A percentile compares a stretch with the other conserved stretches of the same genome.
These are phyloP conservation scores for Merops nubicus DNA, from an alignment of 2,113 vertebrate genomes.

Conservation along the genomic window DNA sequence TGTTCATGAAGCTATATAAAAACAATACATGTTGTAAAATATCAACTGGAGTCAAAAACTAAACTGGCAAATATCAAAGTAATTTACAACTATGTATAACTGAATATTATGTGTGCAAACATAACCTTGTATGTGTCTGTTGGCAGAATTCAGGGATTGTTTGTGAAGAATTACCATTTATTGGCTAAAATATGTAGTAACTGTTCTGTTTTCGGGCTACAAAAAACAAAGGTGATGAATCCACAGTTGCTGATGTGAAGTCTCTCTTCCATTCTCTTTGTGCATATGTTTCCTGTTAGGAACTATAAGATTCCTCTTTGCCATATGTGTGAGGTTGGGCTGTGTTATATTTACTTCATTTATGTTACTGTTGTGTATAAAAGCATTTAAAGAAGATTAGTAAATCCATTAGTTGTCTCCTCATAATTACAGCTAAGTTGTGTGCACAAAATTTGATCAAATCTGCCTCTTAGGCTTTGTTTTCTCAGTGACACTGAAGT, in stretches of 20 bases:
- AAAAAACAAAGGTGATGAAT: background rate
- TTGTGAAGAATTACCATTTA: background rate
- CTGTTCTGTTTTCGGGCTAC: background rate
- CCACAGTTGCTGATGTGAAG: background rate
- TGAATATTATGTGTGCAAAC: background rate
- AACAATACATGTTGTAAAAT: background rate
- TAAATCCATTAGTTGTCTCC: background rate
- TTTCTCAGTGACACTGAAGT: background rate
- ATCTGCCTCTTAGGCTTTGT: background rate
- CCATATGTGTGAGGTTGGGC: background rate
- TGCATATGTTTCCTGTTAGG: background rate
- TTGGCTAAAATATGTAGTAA: background rate
- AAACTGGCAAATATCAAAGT: background rate
- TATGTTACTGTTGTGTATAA: background rate
- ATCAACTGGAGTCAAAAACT: background rate
- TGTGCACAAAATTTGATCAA: background rate
- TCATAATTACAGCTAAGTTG: background rate
- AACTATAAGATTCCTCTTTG: background rate
- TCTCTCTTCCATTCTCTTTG: background rate
- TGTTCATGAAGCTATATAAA: background rate
- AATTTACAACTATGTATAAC: background rate
- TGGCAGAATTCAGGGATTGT: background rate
- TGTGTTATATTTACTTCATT: background rate
- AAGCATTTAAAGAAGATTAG: background rate
- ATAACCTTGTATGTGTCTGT: fast-evolving